A percentile compares a stretch with the other conserved stretches of the same genome.
These are phyloP conservation scores for Omphaloscelis lunosa DNA, from an alignment of 2,888 invertebrate genomes.

Conservation along the genomic window DNA sequence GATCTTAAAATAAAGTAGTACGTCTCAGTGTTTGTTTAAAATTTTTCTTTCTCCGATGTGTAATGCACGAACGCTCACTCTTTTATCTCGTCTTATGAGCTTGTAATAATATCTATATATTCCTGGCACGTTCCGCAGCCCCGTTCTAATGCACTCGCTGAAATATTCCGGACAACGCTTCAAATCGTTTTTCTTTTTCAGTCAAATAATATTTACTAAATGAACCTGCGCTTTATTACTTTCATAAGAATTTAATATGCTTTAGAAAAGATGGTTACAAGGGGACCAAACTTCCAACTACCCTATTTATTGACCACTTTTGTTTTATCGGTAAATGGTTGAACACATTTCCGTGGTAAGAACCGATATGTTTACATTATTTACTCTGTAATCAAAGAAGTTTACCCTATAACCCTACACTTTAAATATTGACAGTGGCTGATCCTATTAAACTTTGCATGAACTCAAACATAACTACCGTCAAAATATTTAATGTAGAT, in stretches of 20 bases:
- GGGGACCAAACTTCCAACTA: neutral
- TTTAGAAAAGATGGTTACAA: neutral
- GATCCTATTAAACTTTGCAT: neutral
- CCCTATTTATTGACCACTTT: neutral
- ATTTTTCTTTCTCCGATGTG: slow-evolving; percentile 26
- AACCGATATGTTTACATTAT: slow-evolving; percentile 9
- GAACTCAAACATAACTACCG: neutral
- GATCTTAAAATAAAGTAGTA: slow-evolving; percentile 39
- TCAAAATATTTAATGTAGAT: neutral
- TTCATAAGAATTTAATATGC: neutral
- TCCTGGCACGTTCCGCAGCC: slow-evolving; percentile 50
- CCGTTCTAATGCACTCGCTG: slow-evolving; percentile 43
- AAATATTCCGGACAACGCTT: slow-evolving; percentile 48
- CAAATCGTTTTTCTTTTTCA: slow-evolving; percentile 39
- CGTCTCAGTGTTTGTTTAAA: slow-evolving; percentile 32
- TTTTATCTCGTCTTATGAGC: slow-evolving; percentile 25
- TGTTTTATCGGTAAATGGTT: slow-evolving; percentile 21
- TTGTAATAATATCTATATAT: slow-evolving; percentile 48
- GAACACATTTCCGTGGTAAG: neutral
- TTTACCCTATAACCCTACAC: neutral
- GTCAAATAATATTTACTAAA: slow-evolving; percentile 30
- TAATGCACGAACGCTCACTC: slow-evolving; percentile 27
- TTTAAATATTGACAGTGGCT: neutral
- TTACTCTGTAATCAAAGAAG: slow-evolving; percentile 11
- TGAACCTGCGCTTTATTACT: neutral